These are phyloP conservation scores for Phaetusa simplex DNA, from an alignment of 2,113 vertebrate species.

Conservation along the genomic window DNA sequence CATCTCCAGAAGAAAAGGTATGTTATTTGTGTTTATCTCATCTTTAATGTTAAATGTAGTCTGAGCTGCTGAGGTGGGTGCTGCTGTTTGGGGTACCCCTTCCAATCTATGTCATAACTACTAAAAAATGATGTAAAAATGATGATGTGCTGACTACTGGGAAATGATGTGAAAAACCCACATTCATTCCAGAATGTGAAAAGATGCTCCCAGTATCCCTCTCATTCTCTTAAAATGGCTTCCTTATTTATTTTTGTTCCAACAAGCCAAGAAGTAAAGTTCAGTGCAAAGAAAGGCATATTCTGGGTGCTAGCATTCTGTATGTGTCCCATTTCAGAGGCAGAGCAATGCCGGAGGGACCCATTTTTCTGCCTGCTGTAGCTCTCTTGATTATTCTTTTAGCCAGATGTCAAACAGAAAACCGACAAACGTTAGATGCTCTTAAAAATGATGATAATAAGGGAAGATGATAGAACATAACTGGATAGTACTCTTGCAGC, in stretches of 20 bases:
- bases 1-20: background rate
- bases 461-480: background rate
- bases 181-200: background rate
- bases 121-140: background rate
- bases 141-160: background rate
- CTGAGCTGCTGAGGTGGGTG: background rate
- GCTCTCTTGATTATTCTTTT: background rate
- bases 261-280: background rate
- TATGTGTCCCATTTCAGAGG: background rate
- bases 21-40: background rate
- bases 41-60: background rate
- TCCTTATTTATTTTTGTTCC: background rate
- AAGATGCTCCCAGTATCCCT: background rate
- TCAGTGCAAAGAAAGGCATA: background rate
- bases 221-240: background rate
- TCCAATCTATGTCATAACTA: background rate
- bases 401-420: slow-evolving; percentile 7
- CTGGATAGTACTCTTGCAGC: background rate
- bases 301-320: background rate
- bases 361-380: background rate
- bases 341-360: background rate
- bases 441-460: background rate
- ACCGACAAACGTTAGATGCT: background rate
- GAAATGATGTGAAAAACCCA: background rate
- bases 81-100: background rate